Evolutionary conservation across 2,113 vertebrate genomes (phyloP).

Genomic region (Ciconia maguari): DNA sequence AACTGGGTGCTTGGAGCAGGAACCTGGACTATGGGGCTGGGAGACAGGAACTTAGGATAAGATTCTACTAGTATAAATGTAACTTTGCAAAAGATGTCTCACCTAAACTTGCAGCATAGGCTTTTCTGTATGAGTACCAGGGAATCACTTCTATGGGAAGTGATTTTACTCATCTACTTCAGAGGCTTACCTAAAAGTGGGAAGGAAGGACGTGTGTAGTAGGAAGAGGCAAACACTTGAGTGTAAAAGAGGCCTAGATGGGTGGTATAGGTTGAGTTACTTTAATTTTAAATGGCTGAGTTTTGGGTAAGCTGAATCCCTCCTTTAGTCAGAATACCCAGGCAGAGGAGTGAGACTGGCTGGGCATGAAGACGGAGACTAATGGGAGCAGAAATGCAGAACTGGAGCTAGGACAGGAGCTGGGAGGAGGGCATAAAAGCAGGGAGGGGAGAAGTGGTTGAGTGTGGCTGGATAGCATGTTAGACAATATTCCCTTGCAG

Average conservation of each 20-base stretch:
- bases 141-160: not conserved
- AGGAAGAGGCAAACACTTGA: not conserved
- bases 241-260: not conserved
- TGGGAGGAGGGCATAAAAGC: not conserved
- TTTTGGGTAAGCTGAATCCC: not conserved
- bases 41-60: not conserved
- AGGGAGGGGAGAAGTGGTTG: not conserved
- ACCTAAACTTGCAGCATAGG: not conserved
- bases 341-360: not conserved
- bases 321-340: not conserved
- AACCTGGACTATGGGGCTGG: not conserved
- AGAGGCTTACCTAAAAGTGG: not conserved
- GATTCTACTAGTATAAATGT: not conserved
- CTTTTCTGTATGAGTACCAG: not conserved
- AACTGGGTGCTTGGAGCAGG: not conserved
- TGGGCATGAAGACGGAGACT: not conserved
- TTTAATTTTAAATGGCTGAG: not conserved
- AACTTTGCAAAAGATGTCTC: not conserved
- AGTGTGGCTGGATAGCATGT: fast-evolving
- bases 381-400: not conserved
- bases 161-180: not conserved
- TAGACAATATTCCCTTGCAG: not conserved
- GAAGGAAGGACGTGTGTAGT: not conserved
- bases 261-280: not conserved
- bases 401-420: not conserved